Base-by-base conservation (phyloP, 1,140 invertebrate genomes). In the Helicoverpa armigera region DNA sequence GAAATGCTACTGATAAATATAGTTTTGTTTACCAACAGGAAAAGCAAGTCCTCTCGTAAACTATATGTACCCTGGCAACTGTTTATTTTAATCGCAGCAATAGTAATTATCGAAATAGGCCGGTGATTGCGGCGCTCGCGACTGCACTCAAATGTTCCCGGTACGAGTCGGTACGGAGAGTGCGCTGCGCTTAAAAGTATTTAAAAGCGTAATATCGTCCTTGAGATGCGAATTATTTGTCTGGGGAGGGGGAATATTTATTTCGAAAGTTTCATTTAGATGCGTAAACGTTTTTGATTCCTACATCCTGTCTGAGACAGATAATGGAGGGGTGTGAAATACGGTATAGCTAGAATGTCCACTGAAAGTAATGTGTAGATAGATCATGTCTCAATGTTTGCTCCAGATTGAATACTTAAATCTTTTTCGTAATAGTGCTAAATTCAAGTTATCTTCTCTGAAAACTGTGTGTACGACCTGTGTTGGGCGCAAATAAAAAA, bases 51-150 rank as follows among this genome's bases (percentile, higher is more conserved):
- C 3, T 35, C 18, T 23, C 0, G 16, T 60, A 60, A 60, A 29
- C n/a, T n/a, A n/a, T n/a, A n/a, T n/a, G n/a, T 29, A 60, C 43
- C 61, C 61, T 43, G 13, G 31, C 29, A 43, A 35, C 61, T 65
- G 3, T 70, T 67, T 50, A 53, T 53, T 70, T 70, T 61, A 75
- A 75, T 61, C 48, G 60, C 61, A 16, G 61, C 61, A 53, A 65
- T 63, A 61, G 73, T 76, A 43, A 76, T 77, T 77, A 77, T 77
- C 74, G 74, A 65, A 77, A 77, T 77, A 77, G 74, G 74, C 74
- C 74, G 13, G 12, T 16, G 60, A 77, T 77, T 77, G 60, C 74
- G 51, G 50, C 56, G 72, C 18, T 18, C 56, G 58, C 18, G 35
- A 74, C 23, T 75, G 72, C 72, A 75, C 72, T 75, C 72, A 43